Percentiles rank a stretch among this genome's conserved stretches.
Conservation (phyloP, 2,888 invertebrate species). For the Xestia ashworthii region DNA sequence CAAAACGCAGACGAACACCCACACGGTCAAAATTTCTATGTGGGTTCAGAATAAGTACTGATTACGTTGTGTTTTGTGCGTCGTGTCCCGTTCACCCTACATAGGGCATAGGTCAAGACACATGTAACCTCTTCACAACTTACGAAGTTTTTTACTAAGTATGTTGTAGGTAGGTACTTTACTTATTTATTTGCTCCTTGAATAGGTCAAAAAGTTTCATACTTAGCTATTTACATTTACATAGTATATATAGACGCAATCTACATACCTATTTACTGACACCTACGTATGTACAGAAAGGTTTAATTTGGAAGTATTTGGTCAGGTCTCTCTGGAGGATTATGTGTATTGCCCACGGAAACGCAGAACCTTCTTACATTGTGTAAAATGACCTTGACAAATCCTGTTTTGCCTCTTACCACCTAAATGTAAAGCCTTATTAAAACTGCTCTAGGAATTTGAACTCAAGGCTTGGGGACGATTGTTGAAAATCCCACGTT, state of each 20-base stretch:
- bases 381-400: constrained; percentile 38
- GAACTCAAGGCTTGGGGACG: not conserved
- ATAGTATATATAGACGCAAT: not conserved
- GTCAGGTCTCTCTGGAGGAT: constrained; percentile 50
- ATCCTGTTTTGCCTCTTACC: constrained; percentile 18
- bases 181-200: not conserved
- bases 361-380: constrained; percentile 27
- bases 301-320: constrained; percentile 63
- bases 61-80: too few species aligned
- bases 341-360: constrained; percentile 42
- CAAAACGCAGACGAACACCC: too few species aligned
- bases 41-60: too few species aligned
- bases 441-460: not conserved
- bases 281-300: constrained; percentile 30
- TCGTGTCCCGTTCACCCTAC: too few species aligned
- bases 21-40: too few species aligned
- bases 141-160: not conserved
- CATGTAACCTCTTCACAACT: not conserved
- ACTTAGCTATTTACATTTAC: constrained; percentile 29
- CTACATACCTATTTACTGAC: constrained; percentile 29
- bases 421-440: not conserved
- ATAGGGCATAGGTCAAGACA: not conserved
- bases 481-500: not conserved
- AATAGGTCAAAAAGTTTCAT: constrained; percentile 5
- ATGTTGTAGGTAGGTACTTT: not conserved